Percentiles rank a stretch among this genome's conserved stretches.
phyloP scores from a whole-genome alignment of 2,113 vertebrate species.

The Engraulis encrasicolus region DNA sequence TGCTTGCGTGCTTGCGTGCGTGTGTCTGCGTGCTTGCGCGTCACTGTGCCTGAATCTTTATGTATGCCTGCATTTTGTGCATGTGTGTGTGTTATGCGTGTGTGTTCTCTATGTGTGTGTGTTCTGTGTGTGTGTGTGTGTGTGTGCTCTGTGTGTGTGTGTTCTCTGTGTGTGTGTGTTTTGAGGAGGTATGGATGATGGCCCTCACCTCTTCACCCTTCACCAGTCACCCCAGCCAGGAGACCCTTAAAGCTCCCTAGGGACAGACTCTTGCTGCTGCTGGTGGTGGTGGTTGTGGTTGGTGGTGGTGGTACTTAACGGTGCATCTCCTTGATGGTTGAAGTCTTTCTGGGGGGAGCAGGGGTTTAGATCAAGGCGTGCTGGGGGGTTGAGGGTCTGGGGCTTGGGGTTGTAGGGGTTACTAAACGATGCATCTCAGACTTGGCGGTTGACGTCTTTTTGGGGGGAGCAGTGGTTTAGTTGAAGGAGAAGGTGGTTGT shows the following conservation, averaged over 20 bases:
- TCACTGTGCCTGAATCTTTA: too few species aligned
- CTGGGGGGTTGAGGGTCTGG: too few species aligned
- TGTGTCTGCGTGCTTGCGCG: background rate
- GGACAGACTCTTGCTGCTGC: background rate
- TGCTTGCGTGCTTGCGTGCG: background rate
- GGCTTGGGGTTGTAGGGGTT: too few species aligned
- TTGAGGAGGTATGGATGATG: background rate
- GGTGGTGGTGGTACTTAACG: background rate
- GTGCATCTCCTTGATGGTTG: background rate
- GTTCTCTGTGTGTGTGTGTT: background rate
- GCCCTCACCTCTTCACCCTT: slow-evolving; percentile 48
- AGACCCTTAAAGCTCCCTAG: background rate
- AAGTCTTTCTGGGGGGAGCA: background rate
- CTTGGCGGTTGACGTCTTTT: too few species aligned
- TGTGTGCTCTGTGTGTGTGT: background rate
- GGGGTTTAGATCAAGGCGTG: too few species aligned
- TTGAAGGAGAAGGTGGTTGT: background rate
- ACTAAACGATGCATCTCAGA: too few species aligned
- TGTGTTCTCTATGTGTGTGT: background rate
- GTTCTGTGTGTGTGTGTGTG: background rate
- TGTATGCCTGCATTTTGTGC: too few species aligned
- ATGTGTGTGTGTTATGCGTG: background rate
- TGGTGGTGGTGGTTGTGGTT: background rate
- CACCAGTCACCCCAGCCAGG: background rate
- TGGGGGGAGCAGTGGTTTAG: too few species aligned